phyloP scores from a whole-genome alignment of 1,140 invertebrate genomes.

The Drosophila nannoptera region DNA sequence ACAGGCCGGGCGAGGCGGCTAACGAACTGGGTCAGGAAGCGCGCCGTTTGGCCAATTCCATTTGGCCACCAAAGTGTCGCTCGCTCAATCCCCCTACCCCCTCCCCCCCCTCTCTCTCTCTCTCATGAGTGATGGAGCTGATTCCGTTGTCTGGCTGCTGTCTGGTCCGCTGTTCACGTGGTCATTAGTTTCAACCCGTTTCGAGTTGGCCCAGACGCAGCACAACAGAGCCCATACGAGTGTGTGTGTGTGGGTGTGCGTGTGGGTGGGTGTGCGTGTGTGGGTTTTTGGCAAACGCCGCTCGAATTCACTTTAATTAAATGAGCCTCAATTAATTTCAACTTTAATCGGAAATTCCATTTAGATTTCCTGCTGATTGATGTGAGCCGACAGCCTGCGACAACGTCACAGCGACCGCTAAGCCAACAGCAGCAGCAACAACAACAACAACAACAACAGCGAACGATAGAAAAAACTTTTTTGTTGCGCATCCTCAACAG shows the following conservation, averaged over 20 bases:
- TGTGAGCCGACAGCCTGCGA: slow-evolving; percentile 68
- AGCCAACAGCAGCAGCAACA: slow-evolving; percentile 29
- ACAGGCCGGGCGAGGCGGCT: slow-evolving; percentile 59
- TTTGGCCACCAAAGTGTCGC: slow-evolving; percentile 37
- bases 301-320: slow-evolving; percentile 75
- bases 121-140: slow-evolving; percentile 67
- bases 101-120: not conserved
- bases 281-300: slow-evolving; percentile 29
- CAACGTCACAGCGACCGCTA: slow-evolving; percentile 50
- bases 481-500: slow-evolving; percentile 24
- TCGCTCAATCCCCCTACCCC: not conserved
- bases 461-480: slow-evolving; percentile 33
- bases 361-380: slow-evolving; percentile 78
- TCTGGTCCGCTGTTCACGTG: slow-evolving; percentile 63
- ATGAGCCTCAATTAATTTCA: slow-evolving; percentile 78
- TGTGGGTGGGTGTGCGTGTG: slow-evolving; percentile 24
- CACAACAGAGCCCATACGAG: too few species aligned
- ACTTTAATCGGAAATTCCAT: slow-evolving; percentile 78
- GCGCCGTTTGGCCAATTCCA: slow-evolving; percentile 44
- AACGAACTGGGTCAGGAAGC: slow-evolving; percentile 62
- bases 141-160: slow-evolving; percentile 76
- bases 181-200: slow-evolving; percentile 73
- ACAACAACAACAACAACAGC: slow-evolving; percentile 17
- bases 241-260: too few species aligned
- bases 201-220: slow-evolving; percentile 49